Percentiles rank a stretch among this genome's conserved stretches.
Evolutionary conservation across 2,888 invertebrate species (phyloP).

Genomic region (Diarsia dahlii): DNA sequence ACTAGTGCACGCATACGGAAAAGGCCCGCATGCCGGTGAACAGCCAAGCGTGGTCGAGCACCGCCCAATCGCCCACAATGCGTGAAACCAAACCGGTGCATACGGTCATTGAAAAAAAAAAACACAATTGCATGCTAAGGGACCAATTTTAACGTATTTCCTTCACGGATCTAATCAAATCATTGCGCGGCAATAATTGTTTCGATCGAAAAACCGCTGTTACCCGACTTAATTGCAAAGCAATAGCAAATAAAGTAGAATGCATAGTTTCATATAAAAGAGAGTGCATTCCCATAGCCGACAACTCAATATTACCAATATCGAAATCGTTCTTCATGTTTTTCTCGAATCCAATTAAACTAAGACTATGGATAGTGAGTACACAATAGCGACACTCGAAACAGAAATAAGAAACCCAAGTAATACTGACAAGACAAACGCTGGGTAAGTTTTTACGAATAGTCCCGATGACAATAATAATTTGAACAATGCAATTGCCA

Average conservation of each 20-base stretch:
- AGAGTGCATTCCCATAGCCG: constrained; percentile 50
- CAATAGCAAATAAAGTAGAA: constrained; percentile 22
- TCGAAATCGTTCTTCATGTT: constrained; percentile 48
- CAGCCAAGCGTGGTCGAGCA: constrained; percentile 74
- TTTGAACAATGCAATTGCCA: constrained; percentile 71
- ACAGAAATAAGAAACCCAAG: constrained; percentile 51
- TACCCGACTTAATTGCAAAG: constrained; percentile 16
- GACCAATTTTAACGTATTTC: constrained; percentile 71
- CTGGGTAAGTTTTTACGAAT: constrained; percentile 56
- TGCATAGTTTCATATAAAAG: constrained; percentile 26
- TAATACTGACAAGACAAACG: constrained; percentile 62
- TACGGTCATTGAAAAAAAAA: constrained; percentile 66
- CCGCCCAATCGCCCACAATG: constrained; percentile 70
- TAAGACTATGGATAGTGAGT: constrained; percentile 45
- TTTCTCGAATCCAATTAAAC: constrained; percentile 52
- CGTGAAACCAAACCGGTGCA: constrained; percentile 75
- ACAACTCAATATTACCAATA: constrained; percentile 43
- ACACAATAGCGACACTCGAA: constrained; percentile 57
- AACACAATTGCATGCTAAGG: constrained; percentile 69
- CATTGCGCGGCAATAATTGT: constrained; percentile 55
- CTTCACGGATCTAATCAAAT: constrained; percentile 63
- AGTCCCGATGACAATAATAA: constrained; percentile 59
- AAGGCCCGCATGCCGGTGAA: constrained; percentile 73
- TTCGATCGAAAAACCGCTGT: constrained; percentile 21
- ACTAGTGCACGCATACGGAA: constrained; percentile 81